phyloP scores from a whole-genome alignment of 2,888 invertebrate species.

The Taphrorychus bicolor region DNA sequence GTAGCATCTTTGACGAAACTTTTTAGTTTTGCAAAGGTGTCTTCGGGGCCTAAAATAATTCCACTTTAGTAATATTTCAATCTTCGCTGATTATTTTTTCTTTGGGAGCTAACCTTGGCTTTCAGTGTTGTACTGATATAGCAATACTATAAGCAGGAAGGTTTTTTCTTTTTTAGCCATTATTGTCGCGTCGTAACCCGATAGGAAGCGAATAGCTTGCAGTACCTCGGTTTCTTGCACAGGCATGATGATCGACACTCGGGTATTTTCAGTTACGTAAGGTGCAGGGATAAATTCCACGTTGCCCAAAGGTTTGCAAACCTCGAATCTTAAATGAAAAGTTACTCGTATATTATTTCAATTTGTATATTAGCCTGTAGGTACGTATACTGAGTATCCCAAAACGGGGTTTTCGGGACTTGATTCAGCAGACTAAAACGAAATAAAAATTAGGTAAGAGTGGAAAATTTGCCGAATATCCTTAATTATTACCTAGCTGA shows the following conservation, averaged over 20 bases:
- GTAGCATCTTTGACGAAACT: slow-evolving; percentile 68
- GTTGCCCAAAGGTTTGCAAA: slow-evolving; percentile 83
- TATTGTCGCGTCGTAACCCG: slow-evolving; percentile 66
- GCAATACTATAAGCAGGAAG: slow-evolving; percentile 75
- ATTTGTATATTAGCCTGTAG: not conserved
- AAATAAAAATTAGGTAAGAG: too few species aligned
- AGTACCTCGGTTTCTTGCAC: slow-evolving; percentile 65
- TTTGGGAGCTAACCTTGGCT: slow-evolving; percentile 64
- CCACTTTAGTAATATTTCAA: not conserved
- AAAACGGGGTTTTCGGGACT: too few species aligned
- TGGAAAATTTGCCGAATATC: too few species aligned
- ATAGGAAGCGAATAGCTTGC: slow-evolving; percentile 72
- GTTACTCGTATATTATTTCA: not conserved
- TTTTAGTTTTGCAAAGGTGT: slow-evolving; percentile 64
- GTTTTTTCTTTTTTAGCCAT: slow-evolving; percentile 82
- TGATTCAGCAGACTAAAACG: too few species aligned
- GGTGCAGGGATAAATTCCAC: slow-evolving; percentile 92
- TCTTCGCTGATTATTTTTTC: not conserved
- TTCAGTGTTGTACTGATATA: slow-evolving; percentile 69
- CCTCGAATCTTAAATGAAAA: slow-evolving; percentile 69
- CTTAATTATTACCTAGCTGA: too few species aligned
- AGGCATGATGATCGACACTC: slow-evolving; percentile 79
- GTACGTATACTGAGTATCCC: too few species aligned
- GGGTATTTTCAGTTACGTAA: slow-evolving; percentile 93
- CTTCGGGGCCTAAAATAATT: slow-evolving; percentile 41